Conservation (phyloP, 1,140 invertebrate species). For the Drosophila kanapiae region DNA sequence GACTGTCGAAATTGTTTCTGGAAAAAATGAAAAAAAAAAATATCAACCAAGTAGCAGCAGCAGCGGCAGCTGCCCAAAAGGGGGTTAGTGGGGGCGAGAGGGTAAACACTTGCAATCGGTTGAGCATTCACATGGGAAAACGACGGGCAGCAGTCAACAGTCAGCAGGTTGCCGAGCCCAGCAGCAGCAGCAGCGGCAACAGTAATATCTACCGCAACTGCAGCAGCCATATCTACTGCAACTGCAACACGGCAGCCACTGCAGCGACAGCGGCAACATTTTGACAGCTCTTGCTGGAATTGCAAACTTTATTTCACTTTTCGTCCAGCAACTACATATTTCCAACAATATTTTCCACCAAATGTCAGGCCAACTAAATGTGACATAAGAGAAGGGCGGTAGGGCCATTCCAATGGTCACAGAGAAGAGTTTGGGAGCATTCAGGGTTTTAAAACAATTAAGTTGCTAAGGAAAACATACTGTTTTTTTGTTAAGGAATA, state of each 20-base stretch:
- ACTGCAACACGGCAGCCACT: conserved; percentile 10
- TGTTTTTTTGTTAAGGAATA: too few species aligned
- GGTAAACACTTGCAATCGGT: conserved; percentile 51
- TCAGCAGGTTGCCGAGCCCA: conserved; percentile 51
- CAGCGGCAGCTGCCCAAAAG: conserved; percentile 52
- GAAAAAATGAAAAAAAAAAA: conserved; percentile 43
- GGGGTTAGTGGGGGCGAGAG: conserved; percentile 22
- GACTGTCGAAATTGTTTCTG: conserved; percentile 75
- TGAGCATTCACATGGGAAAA: conserved; percentile 65
- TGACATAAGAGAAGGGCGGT: conserved; percentile 57
- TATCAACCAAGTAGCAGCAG: conserved; percentile 61
- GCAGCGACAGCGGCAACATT: conserved; percentile 68
- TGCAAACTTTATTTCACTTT: conserved; percentile 77
- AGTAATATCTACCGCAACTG: conserved; percentile 17
- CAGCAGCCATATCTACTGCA: conserved; percentile 11
- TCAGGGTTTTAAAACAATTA: not conserved
- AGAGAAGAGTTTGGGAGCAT: not conserved
- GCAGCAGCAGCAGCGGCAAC: conserved; percentile 12
- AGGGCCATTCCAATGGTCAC: not conserved
- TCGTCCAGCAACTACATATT: conserved; percentile 37
- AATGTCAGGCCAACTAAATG: conserved; percentile 71
- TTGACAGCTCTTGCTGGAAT: conserved; percentile 71
- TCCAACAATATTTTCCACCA: conserved; percentile 53
- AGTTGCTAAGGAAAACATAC: too few species aligned
- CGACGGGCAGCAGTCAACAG: conserved; percentile 52